A percentile compares a stretch with the other conserved stretches of the same genome.
Evolutionary conservation across 1,140 invertebrate genomes (phyloP).

Genomic region (Lethrus apterus): DNA sequence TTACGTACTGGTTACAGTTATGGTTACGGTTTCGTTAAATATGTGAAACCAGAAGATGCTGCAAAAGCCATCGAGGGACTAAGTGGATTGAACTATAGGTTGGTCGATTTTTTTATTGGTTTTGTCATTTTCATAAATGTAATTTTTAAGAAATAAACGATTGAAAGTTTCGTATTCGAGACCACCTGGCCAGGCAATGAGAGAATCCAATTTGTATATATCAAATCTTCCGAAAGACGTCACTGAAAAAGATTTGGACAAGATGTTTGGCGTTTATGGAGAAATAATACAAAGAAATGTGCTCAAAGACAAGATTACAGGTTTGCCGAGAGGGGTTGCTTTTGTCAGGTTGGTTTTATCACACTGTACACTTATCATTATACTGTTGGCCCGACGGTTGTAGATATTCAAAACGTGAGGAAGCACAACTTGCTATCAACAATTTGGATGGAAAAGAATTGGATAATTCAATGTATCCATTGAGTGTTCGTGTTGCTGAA

Average conservation of each 20-base stretch:
- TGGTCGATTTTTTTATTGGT: slow-evolving; percentile 11
- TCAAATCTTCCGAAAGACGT: slow-evolving; percentile 83
- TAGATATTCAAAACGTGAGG: slow-evolving; percentile 73
- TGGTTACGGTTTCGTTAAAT: slow-evolving; percentile 95
- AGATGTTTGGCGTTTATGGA: slow-evolving; percentile 79
- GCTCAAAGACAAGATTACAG: slow-evolving; percentile 78
- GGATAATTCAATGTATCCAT: slow-evolving; percentile 72
- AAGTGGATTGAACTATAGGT: slow-evolving; percentile 62
- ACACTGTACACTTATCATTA: background rate
- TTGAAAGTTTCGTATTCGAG: slow-evolving; percentile 82
- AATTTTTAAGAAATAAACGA: slow-evolving; percentile 40
- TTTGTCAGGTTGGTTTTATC: slow-evolving; percentile 73
- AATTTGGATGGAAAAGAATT: slow-evolving; percentile 78
- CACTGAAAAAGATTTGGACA: slow-evolving; percentile 72
- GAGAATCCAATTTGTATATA: slow-evolving; percentile 92
- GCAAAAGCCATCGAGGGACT: slow-evolving; percentile 75
- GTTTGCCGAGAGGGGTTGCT: slow-evolving; percentile 77
- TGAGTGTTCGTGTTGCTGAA: slow-evolving; percentile 79
- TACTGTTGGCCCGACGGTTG: background rate
- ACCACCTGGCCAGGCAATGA: slow-evolving; percentile 85
- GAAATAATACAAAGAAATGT: slow-evolving; percentile 86
- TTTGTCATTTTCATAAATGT: slow-evolving; percentile 1
- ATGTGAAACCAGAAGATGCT: slow-evolving; percentile 76
- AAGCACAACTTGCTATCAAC: slow-evolving; percentile 82
- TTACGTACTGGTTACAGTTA: slow-evolving; percentile 87